A percentile compares a stretch with the other conserved stretches of the same genome.
phyloP scores from a whole-genome alignment of 2,797 vertebrate genomes.

The Acanthopagrus latus region DNA sequence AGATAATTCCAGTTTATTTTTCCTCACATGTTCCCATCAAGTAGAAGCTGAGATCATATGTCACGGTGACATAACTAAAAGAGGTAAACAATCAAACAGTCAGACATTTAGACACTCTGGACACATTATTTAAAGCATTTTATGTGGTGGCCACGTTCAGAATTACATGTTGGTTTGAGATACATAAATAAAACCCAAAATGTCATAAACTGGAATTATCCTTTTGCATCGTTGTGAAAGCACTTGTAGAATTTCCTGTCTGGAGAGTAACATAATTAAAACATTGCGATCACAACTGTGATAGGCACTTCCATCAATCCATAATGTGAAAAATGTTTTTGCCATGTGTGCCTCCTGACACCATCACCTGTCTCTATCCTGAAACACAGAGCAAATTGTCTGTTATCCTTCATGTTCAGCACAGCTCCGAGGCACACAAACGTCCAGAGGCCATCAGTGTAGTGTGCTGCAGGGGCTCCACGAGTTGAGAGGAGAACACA shows the following conservation, averaged over 20 bases:
- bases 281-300: slow-evolving; percentile 33
- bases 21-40: neutral
- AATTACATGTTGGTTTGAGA: neutral
- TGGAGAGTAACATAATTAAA: slow-evolving; percentile 3
- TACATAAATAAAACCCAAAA: neutral
- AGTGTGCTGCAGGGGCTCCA: slow-evolving; percentile 1
- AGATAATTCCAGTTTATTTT: slow-evolving; percentile 11
- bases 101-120: neutral
- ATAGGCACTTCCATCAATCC: slow-evolving; percentile 56
- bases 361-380: neutral
- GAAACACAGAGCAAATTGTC: neutral
- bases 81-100: neutral
- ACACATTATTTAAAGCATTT: neutral
- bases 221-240: neutral
- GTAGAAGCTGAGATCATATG: neutral
- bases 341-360: slow-evolving; percentile 6
- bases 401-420: slow-evolving; percentile 14
- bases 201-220: slow-evolving; percentile 18
- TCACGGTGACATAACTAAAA: neutral
- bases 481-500: slow-evolving; percentile 19
- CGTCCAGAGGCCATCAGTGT: neutral
- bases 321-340: slow-evolving; percentile 26
- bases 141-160: neutral
- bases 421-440: slow-evolving; percentile 21
- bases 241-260: neutral